Conservation (phyloP, 2,888 invertebrate species). For the Torymus auratus region DNA sequence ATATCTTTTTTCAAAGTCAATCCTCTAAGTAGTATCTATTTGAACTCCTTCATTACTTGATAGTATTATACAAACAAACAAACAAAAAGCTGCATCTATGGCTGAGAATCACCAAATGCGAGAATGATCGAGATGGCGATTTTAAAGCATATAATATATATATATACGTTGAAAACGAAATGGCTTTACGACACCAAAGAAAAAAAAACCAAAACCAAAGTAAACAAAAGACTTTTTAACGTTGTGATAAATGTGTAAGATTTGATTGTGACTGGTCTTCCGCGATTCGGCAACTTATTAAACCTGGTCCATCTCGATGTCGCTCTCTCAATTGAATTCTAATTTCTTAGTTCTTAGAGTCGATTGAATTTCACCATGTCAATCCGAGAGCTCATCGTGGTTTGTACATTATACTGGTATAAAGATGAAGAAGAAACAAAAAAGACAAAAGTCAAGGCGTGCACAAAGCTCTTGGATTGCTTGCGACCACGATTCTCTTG, state of each 20-base stretch:
- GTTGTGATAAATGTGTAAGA: constrained; percentile 29
- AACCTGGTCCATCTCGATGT: constrained; percentile 36
- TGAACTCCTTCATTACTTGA: constrained; percentile 25
- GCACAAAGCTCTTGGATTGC: constrained; percentile 15
- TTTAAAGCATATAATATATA: neutral
- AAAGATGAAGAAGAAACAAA: no score
- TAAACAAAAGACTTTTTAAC: neutral
- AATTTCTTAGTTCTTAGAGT: constrained; percentile 21
- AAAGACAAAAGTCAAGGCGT: neutral
- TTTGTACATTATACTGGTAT: neutral
- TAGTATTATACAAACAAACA: neutral
- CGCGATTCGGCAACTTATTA: neutral
- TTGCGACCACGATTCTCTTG: constrained; percentile 23
- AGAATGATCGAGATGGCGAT: constrained; percentile 41
- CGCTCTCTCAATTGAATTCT: constrained; percentile 30
- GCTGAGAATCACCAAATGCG: constrained; percentile 8
- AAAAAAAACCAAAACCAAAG: neutral
- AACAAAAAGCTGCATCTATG: neutral
- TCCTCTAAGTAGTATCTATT: constrained; percentile 21
- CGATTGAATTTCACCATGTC: neutral
- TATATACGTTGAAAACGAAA: no score
- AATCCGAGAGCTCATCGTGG: constrained; percentile 21
- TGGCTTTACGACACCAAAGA: neutral
- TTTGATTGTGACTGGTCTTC: constrained; percentile 8
- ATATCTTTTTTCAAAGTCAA: constrained; percentile 17